Evolutionary conservation across 2,888 invertebrate species (phyloP).

Genomic region (Athalia rosae): DNA sequence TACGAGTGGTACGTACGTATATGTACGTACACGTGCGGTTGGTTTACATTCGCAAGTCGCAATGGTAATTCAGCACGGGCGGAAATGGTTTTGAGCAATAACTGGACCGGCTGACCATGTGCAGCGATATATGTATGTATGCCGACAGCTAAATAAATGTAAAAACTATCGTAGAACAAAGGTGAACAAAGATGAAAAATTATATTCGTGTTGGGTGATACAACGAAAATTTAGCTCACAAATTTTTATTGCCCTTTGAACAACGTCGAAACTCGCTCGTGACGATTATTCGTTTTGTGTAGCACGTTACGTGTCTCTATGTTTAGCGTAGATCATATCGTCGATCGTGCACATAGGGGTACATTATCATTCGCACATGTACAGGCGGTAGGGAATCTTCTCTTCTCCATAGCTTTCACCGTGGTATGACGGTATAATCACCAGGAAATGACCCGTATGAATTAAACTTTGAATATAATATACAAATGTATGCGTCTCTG

Average conservation of each 20-base stretch:
- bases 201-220: no score
- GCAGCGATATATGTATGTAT: slow-evolving; percentile 1
- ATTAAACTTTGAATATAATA: not conserved
- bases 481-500: not conserved
- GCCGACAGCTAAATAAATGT: not conserved
- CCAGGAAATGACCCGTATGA: slow-evolving; percentile 32
- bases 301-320: no score
- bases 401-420: slow-evolving; percentile 19
- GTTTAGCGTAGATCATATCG: no score
- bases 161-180: not conserved
- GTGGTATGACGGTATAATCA: not conserved
- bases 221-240: no score
- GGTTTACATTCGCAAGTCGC: slow-evolving; percentile 42
- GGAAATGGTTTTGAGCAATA: slow-evolving; percentile 41
- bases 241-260: no score
- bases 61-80: slow-evolving; percentile 37
- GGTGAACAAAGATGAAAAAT: not conserved
- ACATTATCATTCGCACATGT: no score
- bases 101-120: slow-evolving; percentile 33
- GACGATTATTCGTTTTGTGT: no score
- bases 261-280: no score
- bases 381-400: not conserved
- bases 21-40: slow-evolving; percentile 39
- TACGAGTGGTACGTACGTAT: not conserved
- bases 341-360: no score